Conservation (phyloP, 2,888 invertebrate species). For the Charanyca ferruginea region DNA sequence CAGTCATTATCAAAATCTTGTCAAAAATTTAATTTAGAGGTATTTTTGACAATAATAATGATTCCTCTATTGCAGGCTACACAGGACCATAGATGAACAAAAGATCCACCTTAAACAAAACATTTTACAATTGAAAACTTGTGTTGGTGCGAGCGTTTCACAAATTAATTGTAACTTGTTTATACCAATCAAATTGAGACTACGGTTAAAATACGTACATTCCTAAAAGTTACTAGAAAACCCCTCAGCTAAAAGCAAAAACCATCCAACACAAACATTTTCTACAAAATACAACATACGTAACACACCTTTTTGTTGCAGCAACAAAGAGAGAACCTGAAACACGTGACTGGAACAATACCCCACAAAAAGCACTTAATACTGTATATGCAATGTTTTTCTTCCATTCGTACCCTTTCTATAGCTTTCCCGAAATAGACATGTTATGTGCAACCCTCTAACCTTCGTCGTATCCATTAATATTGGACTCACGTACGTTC, state of each 20-base stretch:
- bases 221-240: too few relatives aligned
- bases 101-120: too few relatives aligned
- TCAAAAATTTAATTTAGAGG: too few relatives aligned
- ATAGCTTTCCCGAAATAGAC: constrained; percentile 36
- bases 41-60: too few relatives aligned
- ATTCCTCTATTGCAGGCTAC: too few relatives aligned
- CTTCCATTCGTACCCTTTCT: constrained; percentile 37
- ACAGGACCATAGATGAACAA: too few relatives aligned
- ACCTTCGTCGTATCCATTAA: constrained; percentile 45
- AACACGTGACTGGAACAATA: constrained; percentile 44
- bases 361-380: constrained; percentile 54
- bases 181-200: too few relatives aligned
- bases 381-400: constrained; percentile 41
- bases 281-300: neutral
- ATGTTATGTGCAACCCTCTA: constrained; percentile 45
- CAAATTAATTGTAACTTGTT: too few relatives aligned
- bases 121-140: too few relatives aligned
- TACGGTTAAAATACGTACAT: too few relatives aligned
- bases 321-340: constrained; percentile 33
- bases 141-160: too few relatives aligned
- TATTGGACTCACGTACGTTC: constrained; percentile 44
- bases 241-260: neutral
- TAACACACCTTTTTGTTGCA: constrained; percentile 27
- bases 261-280: neutral
- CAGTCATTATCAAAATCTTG: too few relatives aligned